Evolutionary conservation across 2,113 vertebrate genomes (phyloP), one percentile per base, ranked within the genome.

Genomic region (Hyaena hyaena): DNA sequence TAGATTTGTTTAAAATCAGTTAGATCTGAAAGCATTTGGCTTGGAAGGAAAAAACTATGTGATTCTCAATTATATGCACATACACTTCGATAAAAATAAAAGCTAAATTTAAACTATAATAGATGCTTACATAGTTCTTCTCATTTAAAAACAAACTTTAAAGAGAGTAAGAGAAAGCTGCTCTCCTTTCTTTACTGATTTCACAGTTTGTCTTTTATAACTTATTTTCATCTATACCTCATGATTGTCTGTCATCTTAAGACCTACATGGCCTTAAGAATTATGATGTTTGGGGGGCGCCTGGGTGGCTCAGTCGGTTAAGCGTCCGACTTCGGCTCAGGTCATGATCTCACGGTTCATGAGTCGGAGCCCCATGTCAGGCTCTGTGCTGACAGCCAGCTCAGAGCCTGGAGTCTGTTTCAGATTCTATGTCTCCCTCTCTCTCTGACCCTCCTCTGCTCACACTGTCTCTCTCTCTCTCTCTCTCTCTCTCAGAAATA

Each of bases 21-120:
- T 71, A 95, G 19, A 48, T 21, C 11, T 85, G 17, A 84, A 97
- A 87, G 43, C 53, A 68, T 26, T 94, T 93, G 73, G 28, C 23
- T 82, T 71, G 21, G 33, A 4, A 83, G 76, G 19, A 95, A 66
- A 39, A 90, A 90, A 88, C 14, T 55, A 17, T 16, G 2, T 65
- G 69, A 87, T 21, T 83, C 15, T 87, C 33, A 89, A 24, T 69
- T 85, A 19, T n/a, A 79, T 50, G 19, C 65, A 61, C 69, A 3
- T 45, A 66, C 63, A 48, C 48, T 74, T 93, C 68, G 79, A 81
- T 58, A 74, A 92, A 88, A 95, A 66, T 79, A 45, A 97, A 95
- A 92, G 35, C 33, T 76, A 71, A 58, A 90, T 95, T 93, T 81
- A 93, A 96, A 87, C 68, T 79, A 45, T 68, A 86, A 66, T 86